These are phyloP conservation scores for Cydia pomonella DNA, from an alignment of 1,140 invertebrate genomes.

Conservation along the genomic window DNA sequence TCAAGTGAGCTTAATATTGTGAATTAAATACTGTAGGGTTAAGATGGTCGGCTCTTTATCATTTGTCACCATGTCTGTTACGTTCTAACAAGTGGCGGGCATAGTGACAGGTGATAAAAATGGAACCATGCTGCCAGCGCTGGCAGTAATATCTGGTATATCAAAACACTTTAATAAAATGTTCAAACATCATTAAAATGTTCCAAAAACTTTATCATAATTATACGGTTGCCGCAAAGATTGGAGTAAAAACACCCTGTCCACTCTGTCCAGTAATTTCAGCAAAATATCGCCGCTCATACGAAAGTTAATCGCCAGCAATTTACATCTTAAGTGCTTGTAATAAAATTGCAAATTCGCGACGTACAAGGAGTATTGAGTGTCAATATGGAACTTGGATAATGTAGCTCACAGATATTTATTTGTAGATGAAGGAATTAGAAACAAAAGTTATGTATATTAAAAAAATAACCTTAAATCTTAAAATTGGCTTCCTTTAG, in stretches of 20 bases:
- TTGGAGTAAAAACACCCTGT: background rate
- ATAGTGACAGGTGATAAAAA: no score
- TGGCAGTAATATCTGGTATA: background rate
- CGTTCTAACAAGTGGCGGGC: no score
- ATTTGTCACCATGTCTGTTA: no score
- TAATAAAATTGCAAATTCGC: conserved; percentile 26
- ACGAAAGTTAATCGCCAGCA: conserved; percentile 16
- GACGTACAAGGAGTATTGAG: conserved; percentile 13
- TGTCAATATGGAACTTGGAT: background rate
- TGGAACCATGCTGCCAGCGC: no score
- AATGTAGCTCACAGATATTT: background rate
- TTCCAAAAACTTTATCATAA: conserved; percentile 9
- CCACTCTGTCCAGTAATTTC: conserved; percentile 17
- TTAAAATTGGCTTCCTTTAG: no score
- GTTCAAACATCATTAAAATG: conserved; percentile 9
- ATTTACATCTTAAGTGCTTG: conserved; percentile 23
- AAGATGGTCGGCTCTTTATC: no score
- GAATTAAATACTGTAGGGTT: background rate
- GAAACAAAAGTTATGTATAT: background rate
- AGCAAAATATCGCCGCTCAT: conserved; percentile 3
- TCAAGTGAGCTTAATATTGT: background rate
- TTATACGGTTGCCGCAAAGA: conserved; percentile 6
- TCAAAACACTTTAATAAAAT: background rate
- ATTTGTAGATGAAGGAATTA: background rate
- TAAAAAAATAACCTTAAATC: no score